Percentiles rank a stretch among this genome's conserved stretches.
Conservation (phyloP, 2,113 vertebrate species). For the Corythornis vintsioides region DNA sequence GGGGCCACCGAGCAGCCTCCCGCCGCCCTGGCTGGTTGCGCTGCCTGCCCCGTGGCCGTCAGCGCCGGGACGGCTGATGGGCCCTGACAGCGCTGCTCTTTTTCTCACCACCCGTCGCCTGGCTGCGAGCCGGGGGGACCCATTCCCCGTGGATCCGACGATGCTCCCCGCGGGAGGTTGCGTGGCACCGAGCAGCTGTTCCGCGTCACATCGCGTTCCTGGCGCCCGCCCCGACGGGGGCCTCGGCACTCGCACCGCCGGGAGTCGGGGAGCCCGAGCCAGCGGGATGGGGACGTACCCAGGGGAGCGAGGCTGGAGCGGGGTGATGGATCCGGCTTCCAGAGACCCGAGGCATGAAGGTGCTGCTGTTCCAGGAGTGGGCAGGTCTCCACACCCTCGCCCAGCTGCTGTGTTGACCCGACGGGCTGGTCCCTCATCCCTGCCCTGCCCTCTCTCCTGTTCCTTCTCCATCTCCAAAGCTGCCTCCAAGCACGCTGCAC, state of each 20-base stretch:
- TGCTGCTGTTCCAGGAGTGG: background rate
- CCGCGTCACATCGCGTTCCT: background rate
- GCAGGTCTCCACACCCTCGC: accelerated
- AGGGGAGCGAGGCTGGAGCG: accelerated
- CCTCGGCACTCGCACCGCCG: background rate
- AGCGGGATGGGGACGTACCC: accelerated
- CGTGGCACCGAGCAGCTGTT: constrained; percentile 44
- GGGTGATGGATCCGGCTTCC: background rate
- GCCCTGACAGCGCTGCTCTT: constrained; percentile 83
- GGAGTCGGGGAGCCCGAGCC: background rate
- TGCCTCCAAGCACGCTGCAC: background rate
- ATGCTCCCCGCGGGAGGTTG: background rate
- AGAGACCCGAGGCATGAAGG: accelerated
- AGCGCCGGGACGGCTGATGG: constrained; percentile 73
- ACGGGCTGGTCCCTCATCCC: accelerated
- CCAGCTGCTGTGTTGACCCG: accelerated
- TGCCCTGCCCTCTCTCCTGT: background rate
- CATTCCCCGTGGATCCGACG: background rate
- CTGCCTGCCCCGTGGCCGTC: background rate
- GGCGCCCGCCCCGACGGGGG: background rate
- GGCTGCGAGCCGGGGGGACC: background rate
- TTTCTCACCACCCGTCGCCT: constrained; percentile 72
- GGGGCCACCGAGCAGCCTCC: accelerated
- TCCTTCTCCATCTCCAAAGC: background rate
- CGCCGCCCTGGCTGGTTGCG: accelerated